Base-by-base conservation (phyloP, 2,797 vertebrate species). In the Rhynchotus rufescens region DNA sequence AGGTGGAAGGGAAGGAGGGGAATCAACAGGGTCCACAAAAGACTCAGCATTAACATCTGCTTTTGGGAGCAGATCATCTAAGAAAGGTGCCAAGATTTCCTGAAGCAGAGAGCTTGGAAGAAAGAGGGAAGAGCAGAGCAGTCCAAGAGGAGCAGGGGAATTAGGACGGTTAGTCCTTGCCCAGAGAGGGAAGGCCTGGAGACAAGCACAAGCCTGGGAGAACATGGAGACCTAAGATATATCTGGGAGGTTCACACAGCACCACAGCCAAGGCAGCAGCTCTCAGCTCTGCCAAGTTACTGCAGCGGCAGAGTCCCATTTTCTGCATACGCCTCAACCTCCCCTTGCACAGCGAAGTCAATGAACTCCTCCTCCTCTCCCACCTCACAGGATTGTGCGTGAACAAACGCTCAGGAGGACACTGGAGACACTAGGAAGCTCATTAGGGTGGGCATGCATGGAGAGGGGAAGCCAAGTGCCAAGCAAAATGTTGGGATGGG, bases 1-100 rank as follows among this genome's bases (percentile, higher is more conserved):
- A 72, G 40, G 30, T 56, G 15, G 45, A 84, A 82, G 25, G 44
- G 42, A 57, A 72, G 49, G 34, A 73, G 12, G 10, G 45, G 6
- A 26, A 44, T 25, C 7, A 13, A 11, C 28, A 22, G 0, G 1
- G 30, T 30, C 36, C 16, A 32, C 44, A 36, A 0, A 47, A 38
- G 0, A 34, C 26, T 30, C 7, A 2, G 54, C 42, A 25, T 19
- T 45, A 60, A 42, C 32, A 47, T 3, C 22, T 38, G 17, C 12
- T 7, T 15, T 13, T 26, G 78, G 40, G n/a, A 30, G 20, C 23
- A 78, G 25, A 36, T 1, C 45, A 76, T 16, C 32, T 25, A 66
- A 22, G 0, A 75, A 3, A 32, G 0, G 38, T 26, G 34, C 36
- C n/a, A 22, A 80, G 47, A 15, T 15, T 16, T 20, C 84, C 45